phyloP scores from a whole-genome alignment of 2,888 invertebrate species.

The Beris chalybata region DNA sequence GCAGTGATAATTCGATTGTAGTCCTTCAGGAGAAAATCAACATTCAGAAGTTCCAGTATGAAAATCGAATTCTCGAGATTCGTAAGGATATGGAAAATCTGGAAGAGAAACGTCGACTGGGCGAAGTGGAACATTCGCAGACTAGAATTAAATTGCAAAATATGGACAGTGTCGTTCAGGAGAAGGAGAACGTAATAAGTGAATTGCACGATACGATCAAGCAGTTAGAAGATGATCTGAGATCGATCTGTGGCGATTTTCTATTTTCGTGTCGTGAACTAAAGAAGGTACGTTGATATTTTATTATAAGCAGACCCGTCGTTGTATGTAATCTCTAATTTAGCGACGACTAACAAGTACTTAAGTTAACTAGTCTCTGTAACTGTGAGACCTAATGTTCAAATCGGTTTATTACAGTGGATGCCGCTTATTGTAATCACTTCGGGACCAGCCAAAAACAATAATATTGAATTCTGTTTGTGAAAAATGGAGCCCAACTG shows the following conservation, averaged over 20 bases:
- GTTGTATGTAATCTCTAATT: too few species aligned
- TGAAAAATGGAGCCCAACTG: too few species aligned
- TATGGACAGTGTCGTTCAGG: conserved; percentile 41
- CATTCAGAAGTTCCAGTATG: conserved; percentile 48
- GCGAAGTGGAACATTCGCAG: conserved; percentile 45
- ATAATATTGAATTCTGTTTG: too few species aligned
- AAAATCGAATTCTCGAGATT: conserved; percentile 47
- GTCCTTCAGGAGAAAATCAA: conserved; percentile 59
- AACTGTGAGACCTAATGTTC: too few species aligned
- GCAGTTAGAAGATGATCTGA: conserved; percentile 50
- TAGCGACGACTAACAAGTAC: too few species aligned
- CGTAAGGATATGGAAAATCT: conserved; percentile 43
- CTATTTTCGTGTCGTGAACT: conserved; percentile 54
- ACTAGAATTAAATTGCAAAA: conserved; percentile 47
- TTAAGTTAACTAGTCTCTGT: too few species aligned
- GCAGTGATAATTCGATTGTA: conserved; percentile 65
- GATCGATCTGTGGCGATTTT: conserved; percentile 51
- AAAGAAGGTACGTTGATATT: conserved; percentile 46
- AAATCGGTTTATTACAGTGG: too few species aligned
- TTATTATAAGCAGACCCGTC: too few species aligned
- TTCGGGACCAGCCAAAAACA: too few species aligned
- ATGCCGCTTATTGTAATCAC: too few species aligned
- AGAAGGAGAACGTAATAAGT: conserved; percentile 44
- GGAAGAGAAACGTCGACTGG: conserved; percentile 43
- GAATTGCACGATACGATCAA: conserved; percentile 44